These are phyloP conservation scores for Hiodon tergisus DNA, from an alignment of 2,113 vertebrate species.

Conservation along the genomic window DNA sequence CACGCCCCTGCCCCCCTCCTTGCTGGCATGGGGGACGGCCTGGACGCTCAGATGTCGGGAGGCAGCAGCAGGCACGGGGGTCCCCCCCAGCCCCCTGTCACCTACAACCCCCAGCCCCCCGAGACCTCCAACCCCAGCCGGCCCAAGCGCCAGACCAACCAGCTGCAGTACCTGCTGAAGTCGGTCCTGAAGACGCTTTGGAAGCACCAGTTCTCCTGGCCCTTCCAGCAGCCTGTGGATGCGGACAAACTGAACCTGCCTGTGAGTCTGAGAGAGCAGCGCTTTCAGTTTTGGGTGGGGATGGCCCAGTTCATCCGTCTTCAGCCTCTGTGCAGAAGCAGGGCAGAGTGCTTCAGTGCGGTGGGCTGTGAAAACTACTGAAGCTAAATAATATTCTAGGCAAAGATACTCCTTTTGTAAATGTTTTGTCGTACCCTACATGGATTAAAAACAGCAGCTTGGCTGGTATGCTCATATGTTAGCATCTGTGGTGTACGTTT, in stretches of 20 bases:
- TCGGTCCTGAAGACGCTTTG: constrained; percentile 85
- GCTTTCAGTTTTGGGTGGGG: background rate
- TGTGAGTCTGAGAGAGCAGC: constrained; percentile 60
- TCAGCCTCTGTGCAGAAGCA: no score
- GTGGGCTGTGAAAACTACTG: no score
- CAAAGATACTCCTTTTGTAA: no score
- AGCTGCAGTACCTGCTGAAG: constrained; percentile 86
- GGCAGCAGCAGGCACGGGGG: constrained; percentile 61
- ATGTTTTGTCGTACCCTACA: no score
- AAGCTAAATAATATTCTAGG: no score
- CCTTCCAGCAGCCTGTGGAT: constrained; percentile 90
- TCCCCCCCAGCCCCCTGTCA: constrained; percentile 59
- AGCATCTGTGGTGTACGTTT: no score
- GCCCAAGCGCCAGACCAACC: constrained; percentile 87
- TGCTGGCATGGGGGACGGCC: constrained; percentile 78
- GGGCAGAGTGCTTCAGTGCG: no score
- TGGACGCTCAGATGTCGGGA: constrained; percentile 70
- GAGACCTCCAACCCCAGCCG: constrained; percentile 74
- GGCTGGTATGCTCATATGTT: no score
- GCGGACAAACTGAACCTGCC: constrained; percentile 84
- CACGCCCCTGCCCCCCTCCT: constrained; percentile 28
- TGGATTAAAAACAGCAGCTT: no score
- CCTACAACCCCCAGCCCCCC: constrained; percentile 71
- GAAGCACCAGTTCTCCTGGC: constrained; percentile 92
- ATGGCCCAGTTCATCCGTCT: no score